These are phyloP conservation scores for Spilogale gracilis DNA, from an alignment of 2,113 vertebrate genomes.

Conservation along the genomic window DNA sequence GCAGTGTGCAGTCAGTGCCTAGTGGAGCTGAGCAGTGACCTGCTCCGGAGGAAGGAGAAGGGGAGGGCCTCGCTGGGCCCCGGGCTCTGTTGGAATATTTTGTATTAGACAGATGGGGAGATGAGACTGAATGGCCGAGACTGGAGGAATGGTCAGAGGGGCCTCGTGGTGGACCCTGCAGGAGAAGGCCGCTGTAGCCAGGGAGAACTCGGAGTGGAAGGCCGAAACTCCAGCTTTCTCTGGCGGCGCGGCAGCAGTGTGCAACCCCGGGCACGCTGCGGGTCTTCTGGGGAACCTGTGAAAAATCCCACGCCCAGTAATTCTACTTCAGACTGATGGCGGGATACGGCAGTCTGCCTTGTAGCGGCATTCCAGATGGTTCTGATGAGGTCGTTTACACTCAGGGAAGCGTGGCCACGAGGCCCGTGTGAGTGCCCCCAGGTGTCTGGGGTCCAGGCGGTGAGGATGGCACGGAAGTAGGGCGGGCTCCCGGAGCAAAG, in stretches of 20 bases:
- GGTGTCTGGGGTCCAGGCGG: not conserved
- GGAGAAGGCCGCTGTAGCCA: not conserved
- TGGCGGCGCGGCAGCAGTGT: not conserved
- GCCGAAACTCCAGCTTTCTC: not conserved
- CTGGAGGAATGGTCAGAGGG: not conserved
- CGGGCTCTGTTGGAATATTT: not conserved
- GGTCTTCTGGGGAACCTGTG: not conserved
- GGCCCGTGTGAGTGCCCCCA: not conserved
- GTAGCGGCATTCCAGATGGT: not conserved
- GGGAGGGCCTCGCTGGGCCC: not conserved
- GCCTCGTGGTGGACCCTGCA: not conserved
- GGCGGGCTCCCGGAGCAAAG: not conserved
- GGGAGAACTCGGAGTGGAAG: not conserved
- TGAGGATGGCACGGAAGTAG: not conserved
- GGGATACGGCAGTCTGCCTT: not conserved
- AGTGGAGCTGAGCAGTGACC: not conserved
- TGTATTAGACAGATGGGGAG: not conserved
- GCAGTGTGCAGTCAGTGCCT: not conserved
- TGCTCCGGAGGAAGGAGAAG: not conserved
- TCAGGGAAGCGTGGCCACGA: not conserved
- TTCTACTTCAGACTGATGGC: not conserved
- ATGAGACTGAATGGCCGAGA: not conserved
- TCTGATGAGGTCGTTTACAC: not conserved
- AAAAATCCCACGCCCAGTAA: not conserved
- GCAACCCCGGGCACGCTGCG: not conserved